These are phyloP conservation scores for Nipponia nippon DNA, from an alignment of 2,113 vertebrate genomes.

Conservation along the genomic window DNA sequence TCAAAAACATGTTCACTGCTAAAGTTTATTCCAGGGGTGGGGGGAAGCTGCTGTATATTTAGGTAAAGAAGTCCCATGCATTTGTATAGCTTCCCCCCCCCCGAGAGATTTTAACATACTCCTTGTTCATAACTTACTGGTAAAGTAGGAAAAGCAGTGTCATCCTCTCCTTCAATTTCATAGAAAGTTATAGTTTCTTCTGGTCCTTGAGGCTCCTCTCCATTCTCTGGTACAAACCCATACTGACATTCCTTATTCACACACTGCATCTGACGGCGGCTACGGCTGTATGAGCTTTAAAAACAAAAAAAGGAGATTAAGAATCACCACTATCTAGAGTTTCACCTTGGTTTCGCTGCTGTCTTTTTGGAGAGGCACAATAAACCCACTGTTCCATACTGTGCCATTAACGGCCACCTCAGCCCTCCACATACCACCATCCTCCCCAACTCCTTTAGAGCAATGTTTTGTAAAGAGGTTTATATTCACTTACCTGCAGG, in stretches of 20 bases:
- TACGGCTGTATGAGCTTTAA: slow-evolving; percentile 70
- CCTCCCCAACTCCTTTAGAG: neutral
- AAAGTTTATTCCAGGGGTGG: neutral
- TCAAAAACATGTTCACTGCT: neutral
- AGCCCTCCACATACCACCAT: neutral
- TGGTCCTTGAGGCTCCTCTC: slow-evolving; percentile 71
- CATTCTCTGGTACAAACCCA: slow-evolving; percentile 68
- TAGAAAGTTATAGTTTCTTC: slow-evolving; percentile 79
- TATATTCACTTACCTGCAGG: slow-evolving; percentile 64
- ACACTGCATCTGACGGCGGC: slow-evolving; percentile 75
- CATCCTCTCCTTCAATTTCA: slow-evolving; percentile 78
- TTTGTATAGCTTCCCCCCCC: neutral
- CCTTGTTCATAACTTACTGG: slow-evolving; percentile 65
- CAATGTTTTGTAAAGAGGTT: neutral
- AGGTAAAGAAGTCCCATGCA: fast-evolving
- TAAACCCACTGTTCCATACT: neutral
- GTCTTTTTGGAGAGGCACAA: neutral
- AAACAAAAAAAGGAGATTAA: neutral
- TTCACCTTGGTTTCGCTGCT: neutral
- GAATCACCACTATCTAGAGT: neutral
- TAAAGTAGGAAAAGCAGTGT: slow-evolving; percentile 70
- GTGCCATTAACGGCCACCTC: neutral
- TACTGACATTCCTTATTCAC: slow-evolving; percentile 81
- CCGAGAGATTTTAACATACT: neutral
- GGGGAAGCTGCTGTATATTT: neutral